Base-by-base conservation (phyloP, 2,888 invertebrate species). In the Oeneis ivallda region DNA sequence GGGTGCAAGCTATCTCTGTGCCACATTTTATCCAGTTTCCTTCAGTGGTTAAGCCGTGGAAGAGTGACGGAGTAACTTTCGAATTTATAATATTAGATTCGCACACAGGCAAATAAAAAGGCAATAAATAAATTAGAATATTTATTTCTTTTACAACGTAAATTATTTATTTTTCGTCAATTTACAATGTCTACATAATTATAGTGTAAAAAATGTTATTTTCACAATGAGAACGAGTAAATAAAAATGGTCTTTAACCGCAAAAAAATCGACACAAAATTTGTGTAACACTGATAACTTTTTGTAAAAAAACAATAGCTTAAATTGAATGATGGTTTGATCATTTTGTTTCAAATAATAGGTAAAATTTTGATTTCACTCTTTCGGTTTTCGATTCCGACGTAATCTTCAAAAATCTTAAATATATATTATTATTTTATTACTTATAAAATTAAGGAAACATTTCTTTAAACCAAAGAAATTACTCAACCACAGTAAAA, bases 71-170 rank as follows among this genome's bases (percentile, higher is more conserved):
- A 26, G 5, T 26, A 1, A n/a, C 1, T 26, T 26, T 26, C 26
- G 26, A 5, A 26, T 26, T 26, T 26, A 26, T 26, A 26, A 26
- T 26, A 37, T 8, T 37, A 41, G 4, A 13, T 41, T 15, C 26
- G 5, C 26, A 47, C n/a, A n/a, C n/a, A 10, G 9, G 3, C 17
- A 47, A 47, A 17, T 17, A 47, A 47, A 17, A 45, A 2, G 0
- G 15, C 47, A 9, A 47, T 17, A 17, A 15, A 47, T 47, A 47
- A 47, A 2, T 47, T 17, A 47, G 47, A 47, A 47, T 47, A 47
- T 47, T 47, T 47, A 47, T 47, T 47, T 47, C 17, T 47, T 47
- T 47, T 47, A 47, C 45, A 45, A 45, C 8, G 45, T 45, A 45
- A 6, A 1, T 45, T 8, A 45, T 47, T 47, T 15, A 10, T 17